These are phyloP conservation scores for Neodon shergylaensis DNA, from an alignment of 2,113 vertebrate species.

Conservation along the genomic window DNA sequence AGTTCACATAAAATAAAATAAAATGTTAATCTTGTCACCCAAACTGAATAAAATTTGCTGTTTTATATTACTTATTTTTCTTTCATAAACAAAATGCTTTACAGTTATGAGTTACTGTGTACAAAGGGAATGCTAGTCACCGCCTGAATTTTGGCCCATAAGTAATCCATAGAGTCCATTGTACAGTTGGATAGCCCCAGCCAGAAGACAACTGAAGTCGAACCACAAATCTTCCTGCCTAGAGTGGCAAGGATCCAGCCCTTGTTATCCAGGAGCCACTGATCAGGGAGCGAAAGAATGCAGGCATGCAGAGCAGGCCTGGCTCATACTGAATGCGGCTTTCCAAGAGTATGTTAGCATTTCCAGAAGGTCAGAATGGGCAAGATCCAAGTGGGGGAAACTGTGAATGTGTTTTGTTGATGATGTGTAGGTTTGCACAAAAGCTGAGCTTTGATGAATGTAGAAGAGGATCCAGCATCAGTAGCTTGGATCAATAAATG, in stretches of 20 bases:
- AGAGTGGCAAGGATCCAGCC: constrained; percentile 10
- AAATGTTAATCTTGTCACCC: background rate
- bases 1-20: background rate
- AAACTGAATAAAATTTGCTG: background rate
- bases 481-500: constrained; percentile 25
- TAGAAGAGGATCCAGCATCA: constrained; percentile 2
- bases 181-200: background rate
- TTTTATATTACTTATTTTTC: constrained; percentile 9
- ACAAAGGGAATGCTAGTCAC: background rate
- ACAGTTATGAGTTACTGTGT: background rate
- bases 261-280: background rate
- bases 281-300: background rate
- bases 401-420: background rate
- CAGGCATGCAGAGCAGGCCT: background rate
- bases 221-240: background rate
- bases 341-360: constrained; percentile 33
- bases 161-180: no score
- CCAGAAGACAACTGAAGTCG: background rate
- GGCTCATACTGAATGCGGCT: background rate
- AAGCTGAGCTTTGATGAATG: constrained; percentile 20
- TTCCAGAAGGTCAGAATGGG: constrained; percentile 29
- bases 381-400: background rate
- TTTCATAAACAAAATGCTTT: constrained; percentile 20
- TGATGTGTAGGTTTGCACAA: constrained; percentile 27
- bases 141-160: background rate